Conservation (phyloP, 2,797 vertebrate species). For the Acomys russatus region DNA sequence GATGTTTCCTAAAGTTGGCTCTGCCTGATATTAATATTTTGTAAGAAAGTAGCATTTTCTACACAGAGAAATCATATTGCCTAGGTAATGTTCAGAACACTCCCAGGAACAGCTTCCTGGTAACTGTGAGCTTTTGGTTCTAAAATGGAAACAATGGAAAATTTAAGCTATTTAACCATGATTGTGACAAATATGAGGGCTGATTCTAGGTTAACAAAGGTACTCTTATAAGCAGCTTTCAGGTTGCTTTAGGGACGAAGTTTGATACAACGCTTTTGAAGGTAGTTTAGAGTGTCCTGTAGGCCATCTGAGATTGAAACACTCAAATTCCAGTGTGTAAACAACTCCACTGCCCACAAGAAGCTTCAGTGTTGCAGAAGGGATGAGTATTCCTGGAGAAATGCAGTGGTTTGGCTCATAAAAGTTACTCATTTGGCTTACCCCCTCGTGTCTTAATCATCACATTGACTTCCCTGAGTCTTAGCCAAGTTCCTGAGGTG, state of each 20-base stretch:
- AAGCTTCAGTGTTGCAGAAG: neutral
- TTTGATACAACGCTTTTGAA: neutral
- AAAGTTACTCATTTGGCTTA: neutral
- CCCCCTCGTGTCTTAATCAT: neutral
- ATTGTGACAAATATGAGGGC: neutral
- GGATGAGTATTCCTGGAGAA: neutral
- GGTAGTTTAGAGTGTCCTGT: neutral
- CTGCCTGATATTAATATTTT: slow-evolving; percentile 57
- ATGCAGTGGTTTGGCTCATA: neutral
- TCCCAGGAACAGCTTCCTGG: neutral
- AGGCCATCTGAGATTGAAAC: neutral
- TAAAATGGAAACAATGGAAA: neutral
- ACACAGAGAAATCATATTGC: slow-evolving; percentile 45
- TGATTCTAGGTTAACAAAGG: slow-evolving; percentile 3
- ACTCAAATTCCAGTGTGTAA: neutral
- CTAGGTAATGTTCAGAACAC: slow-evolving; percentile 46
- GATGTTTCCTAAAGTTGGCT: slow-evolving; percentile 11
- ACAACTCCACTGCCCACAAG: neutral
- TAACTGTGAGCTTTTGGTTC: slow-evolving; percentile 23
- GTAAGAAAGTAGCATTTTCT: slow-evolving; percentile 64
- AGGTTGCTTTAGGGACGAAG: neutral
- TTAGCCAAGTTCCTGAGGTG: neutral
- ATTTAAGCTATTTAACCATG: slow-evolving; percentile 46
- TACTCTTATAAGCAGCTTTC: neutral
- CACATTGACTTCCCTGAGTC: neutral